Base-by-base conservation (phyloP, 2,113 vertebrate species). In the Gnathonemus longibarbis region DNA sequence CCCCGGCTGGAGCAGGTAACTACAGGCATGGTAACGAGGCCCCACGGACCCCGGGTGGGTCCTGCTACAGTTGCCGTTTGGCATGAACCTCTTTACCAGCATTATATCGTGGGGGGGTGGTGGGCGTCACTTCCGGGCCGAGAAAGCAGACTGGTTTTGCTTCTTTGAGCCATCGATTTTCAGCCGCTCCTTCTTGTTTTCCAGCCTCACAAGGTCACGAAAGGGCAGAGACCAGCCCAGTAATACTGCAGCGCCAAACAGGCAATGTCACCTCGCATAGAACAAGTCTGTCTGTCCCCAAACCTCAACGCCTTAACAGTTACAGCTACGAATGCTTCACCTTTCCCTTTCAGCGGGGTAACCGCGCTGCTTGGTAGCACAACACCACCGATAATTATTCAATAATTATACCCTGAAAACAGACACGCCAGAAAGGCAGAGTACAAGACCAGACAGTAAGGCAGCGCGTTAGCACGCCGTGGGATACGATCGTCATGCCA, bases 1-100 rank as follows among this genome's bases (percentile, higher is more conserved):
- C 53, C 56, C 56, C 74, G 85, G 53, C 62, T 83, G 91, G 66
- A 90, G 62, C 87, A 91, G 90, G 91, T 89, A 91, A 50, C 83
- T 77, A 88, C 84, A 92, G 89, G 90, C 83, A 90, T 83, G 13
- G 24, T 52, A 46, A 74, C 10, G 87, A 88, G n/a, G 50, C 52
- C 50, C 11, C 74, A 56, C 46, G 5, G 49, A 49, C n/a, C 21
- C 49, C 7, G 10, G 49, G 50, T 7, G 31, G 86, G 17, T 13
- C 31, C 49, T 19, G 52, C 49, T 35, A 5, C 17, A 39, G 17
- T 39, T 15, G 19, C 83, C 27, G 3, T 48, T 35, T 31, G 50
- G 49, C 80, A 48, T n/a, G 11, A 19, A 83, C 42, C 77, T 24
- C 77, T 45, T 27, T 31, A 66, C 62, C n/a, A 27, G 62, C 27